Evolutionary conservation across 2,797 vertebrate species (phyloP).

Genomic region (Alfaro cultratus): DNA sequence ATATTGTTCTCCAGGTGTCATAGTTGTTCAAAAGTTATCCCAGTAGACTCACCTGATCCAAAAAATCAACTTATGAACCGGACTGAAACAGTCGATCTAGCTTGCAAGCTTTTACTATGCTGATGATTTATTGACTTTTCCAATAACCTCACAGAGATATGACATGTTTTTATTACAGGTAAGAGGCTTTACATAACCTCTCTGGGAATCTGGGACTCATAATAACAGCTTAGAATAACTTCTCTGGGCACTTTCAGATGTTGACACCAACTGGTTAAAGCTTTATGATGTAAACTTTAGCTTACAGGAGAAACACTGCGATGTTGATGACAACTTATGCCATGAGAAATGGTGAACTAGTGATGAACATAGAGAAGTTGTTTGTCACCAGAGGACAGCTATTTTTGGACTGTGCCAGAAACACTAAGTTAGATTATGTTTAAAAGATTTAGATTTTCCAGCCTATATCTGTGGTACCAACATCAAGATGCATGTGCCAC

Average conservation of each 20-base stretch:
- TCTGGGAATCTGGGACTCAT: not conserved
- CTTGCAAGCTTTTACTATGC: not conserved
- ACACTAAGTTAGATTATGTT: not conserved
- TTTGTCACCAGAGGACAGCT: not conserved
- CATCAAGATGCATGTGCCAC: not conserved
- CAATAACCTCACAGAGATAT: not conserved
- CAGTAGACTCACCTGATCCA: not conserved
- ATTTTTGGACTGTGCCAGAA: not conserved
- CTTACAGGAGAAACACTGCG: not conserved
- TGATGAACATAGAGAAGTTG: not conserved
- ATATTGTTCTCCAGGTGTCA: not conserved
- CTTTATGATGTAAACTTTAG: not conserved
- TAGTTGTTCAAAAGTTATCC: not conserved
- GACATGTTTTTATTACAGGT: not conserved
- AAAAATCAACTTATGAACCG: not conserved
- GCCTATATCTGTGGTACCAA: constrained; percentile 7
- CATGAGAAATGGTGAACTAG: not conserved
- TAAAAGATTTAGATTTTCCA: not conserved
- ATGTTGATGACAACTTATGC: not conserved
- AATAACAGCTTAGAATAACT: not conserved
- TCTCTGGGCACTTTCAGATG: not conserved
- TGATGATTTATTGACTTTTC: not conserved
- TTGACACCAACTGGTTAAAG: not conserved
- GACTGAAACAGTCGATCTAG: not conserved
- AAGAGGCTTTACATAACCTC: not conserved